Conservation (phyloP, 2,888 invertebrate genomes). For the Nemapogon koenigi region DNA sequence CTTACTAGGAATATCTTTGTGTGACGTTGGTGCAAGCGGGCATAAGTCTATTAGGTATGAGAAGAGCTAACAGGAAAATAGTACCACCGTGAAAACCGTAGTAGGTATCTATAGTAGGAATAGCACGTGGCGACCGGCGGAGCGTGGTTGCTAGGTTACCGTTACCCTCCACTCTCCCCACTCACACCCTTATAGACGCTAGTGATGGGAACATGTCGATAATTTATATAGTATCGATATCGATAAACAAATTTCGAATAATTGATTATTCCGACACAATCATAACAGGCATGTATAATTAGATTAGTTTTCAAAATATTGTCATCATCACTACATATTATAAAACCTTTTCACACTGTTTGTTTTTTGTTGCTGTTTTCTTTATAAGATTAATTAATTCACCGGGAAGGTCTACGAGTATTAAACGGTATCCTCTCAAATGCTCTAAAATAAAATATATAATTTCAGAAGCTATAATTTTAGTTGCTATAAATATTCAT, state of each 20-base stretch:
- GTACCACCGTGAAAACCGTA: too few species aligned
- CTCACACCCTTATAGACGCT: neutral
- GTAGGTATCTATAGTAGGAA: too few species aligned
- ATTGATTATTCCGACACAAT: neutral
- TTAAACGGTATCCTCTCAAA: too few species aligned
- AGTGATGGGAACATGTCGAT: slow-evolving; percentile 24
- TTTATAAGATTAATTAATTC: neutral
- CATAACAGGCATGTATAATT: too few species aligned
- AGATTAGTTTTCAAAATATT: too few species aligned
- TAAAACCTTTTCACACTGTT: neutral
- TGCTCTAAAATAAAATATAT: too few species aligned
- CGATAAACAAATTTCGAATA: slow-evolving; percentile 17
- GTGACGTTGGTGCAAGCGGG: too few species aligned
- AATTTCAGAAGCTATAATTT: too few species aligned
- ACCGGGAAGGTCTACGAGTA: too few species aligned
- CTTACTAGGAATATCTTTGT: too few species aligned
- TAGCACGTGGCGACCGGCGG: slow-evolving; percentile 12
- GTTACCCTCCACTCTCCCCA: slow-evolving; percentile 12
- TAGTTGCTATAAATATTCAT: too few species aligned
- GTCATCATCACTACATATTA: neutral
- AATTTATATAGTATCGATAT: slow-evolving; percentile 15
- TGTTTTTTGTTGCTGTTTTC: neutral
- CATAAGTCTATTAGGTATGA: neutral
- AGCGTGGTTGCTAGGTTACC: slow-evolving; percentile 16
- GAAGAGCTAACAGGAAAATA: neutral